Percentiles rank a stretch among this genome's conserved stretches.
These are phyloP conservation scores for Nipponacmea schrenckii DNA, from an alignment of 2,888 invertebrate genomes.

Conservation along the genomic window DNA sequence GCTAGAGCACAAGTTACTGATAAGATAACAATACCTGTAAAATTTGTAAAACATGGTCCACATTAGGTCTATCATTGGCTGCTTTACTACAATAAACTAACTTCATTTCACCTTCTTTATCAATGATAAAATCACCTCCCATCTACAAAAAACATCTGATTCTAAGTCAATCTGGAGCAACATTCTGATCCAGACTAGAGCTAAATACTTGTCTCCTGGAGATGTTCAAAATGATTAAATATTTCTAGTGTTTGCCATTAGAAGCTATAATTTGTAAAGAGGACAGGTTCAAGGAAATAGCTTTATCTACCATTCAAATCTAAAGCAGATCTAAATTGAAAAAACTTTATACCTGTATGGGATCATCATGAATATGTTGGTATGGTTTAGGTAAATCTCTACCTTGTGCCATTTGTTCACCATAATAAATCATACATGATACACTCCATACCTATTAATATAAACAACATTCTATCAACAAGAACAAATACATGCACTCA, in stretches of 20 bases:
- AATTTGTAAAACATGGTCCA: slow-evolving; percentile 36
- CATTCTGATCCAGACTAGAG: too few relatives aligned
- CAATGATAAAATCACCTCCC: slow-evolving; percentile 61
- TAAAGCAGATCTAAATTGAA: too few relatives aligned
- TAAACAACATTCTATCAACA: not conserved
- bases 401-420: slow-evolving; percentile 53
- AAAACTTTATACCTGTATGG: slow-evolving; percentile 44
- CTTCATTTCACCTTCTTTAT: slow-evolving; percentile 40
- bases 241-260: too few relatives aligned
- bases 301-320: too few relatives aligned
- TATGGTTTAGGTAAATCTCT: slow-evolving; percentile 51
- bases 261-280: too few relatives aligned
- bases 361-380: slow-evolving; percentile 58
- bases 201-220: too few relatives aligned
- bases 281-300: too few relatives aligned
- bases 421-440: slow-evolving; percentile 52
- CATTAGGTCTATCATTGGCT: slow-evolving; percentile 51
- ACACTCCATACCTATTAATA: slow-evolving; percentile 55
- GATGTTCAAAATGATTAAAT: too few relatives aligned
- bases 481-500: too few relatives aligned
- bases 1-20: too few relatives aligned
- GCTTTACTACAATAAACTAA: slow-evolving; percentile 52
- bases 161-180: too few relatives aligned
- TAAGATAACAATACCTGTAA: too few relatives aligned
- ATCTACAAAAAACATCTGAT: slow-evolving; percentile 39